These are phyloP conservation scores for Myzus persicae DNA, from an alignment of 1,140 invertebrate species.

Conservation along the genomic window DNA sequence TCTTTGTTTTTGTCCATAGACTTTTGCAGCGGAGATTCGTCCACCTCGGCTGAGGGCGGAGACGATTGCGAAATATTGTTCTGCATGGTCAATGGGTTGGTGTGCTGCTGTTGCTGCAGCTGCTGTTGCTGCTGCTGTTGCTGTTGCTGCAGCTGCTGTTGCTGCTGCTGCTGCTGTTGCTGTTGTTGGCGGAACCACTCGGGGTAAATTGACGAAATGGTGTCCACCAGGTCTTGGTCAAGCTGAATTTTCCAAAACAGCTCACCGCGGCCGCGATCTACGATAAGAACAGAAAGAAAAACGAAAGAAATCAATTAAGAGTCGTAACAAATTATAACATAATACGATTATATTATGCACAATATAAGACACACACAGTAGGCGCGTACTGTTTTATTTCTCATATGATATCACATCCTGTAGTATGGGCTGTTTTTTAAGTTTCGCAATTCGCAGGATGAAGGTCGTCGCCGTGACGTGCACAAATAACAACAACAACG, in stretches of 20 bases:
- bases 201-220: slow-evolving; percentile 86
- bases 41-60: slow-evolving; percentile 85
- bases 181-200: slow-evolving; percentile 81
- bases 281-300: background rate
- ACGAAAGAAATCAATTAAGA: background rate
- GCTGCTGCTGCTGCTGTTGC: slow-evolving; percentile 61
- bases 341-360: background rate
- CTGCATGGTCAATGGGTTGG: slow-evolving; percentile 43
- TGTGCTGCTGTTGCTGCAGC: slow-evolving; percentile 47
- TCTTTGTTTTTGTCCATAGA: slow-evolving; percentile 97
- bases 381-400: background rate
- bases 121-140: slow-evolving; percentile 39
- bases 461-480: background rate
- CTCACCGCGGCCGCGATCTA: slow-evolving; percentile 61
- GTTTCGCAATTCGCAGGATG: background rate
- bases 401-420: background rate
- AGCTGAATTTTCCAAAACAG: slow-evolving; percentile 88
- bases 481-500: background rate
- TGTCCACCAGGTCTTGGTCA: slow-evolving; percentile 88
- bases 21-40: slow-evolving; percentile 90
- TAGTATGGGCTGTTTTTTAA: background rate
- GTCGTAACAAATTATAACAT: background rate
- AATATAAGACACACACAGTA: background rate
- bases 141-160: slow-evolving; percentile 40
- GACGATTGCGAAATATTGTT: slow-evolving; percentile 59